A percentile compares a stretch with the other conserved stretches of the same genome.
Evolutionary conservation across 2,113 vertebrate species (phyloP).

Genomic region (Falcunculus frontatus): DNA sequence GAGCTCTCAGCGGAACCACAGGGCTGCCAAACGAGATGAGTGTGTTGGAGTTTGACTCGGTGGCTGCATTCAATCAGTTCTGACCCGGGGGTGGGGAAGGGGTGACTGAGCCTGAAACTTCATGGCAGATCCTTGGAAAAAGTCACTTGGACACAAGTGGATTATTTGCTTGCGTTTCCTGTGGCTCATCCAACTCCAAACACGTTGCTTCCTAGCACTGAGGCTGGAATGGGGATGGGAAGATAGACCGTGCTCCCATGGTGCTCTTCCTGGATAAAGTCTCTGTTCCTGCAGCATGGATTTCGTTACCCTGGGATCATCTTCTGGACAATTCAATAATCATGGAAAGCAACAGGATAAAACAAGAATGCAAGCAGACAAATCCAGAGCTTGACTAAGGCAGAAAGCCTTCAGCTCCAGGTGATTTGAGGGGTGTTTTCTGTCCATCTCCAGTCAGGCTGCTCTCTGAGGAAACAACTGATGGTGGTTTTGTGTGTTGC

Average conservation of each 20-base stretch:
- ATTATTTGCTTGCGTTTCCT: background rate
- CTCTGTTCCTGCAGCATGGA: background rate
- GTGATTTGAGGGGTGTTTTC: background rate
- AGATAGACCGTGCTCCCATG: accelerated
- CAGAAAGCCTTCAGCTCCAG: slow-evolving; percentile 1
- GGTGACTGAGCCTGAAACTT: background rate
- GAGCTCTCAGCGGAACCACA: background rate
- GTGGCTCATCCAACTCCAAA: background rate
- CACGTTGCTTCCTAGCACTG: background rate
- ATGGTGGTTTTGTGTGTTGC: background rate
- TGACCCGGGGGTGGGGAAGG: background rate
- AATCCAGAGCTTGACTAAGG: background rate
- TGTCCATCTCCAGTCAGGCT: background rate
- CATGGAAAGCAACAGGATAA: background rate
- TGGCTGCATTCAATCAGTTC: background rate
- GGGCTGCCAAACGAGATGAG: slow-evolving; percentile 16
- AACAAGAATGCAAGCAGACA: background rate
- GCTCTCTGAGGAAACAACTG: background rate
- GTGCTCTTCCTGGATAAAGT: background rate
- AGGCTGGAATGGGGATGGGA: background rate
- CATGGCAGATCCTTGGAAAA: background rate
- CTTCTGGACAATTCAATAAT: slow-evolving; percentile 14
- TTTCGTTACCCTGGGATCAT: slow-evolving; percentile 9
- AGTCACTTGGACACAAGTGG: background rate
- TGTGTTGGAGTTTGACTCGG: background rate